Evolutionary conservation across 2,888 invertebrate species (phyloP), one percentile per base, ranked within the genome.

Genomic region (Stramonita haemastoma): DNA sequence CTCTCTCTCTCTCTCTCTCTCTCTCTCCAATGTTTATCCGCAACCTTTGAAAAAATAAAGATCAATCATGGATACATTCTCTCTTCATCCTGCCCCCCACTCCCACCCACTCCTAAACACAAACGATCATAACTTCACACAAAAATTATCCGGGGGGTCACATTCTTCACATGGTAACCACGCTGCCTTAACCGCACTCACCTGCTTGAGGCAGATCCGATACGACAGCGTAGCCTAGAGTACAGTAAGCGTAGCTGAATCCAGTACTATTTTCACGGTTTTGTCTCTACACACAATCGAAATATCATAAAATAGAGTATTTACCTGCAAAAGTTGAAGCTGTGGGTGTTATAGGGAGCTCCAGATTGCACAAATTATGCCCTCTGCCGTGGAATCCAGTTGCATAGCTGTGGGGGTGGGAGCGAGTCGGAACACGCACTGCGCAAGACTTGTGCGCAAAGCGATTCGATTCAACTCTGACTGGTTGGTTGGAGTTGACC

Each of bases 401-500:
- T 60, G 60, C 4, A 22, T 8, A 8, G 60, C 22, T 4, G 19
- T 60, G 19, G 60, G 60, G 60, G 66, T 66, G 73, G 73, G 13
- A 73, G n/a, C 73, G 73, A 73, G 73, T 73, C 73, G 22, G 73
- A n/a, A n/a, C 73, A n/a, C 73, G n/a, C n/a, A 26, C n/a, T 73
- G n/a, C 73, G 73, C 73, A n/a, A 73, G 73, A 73, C 73, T 46
- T 46, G 46, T 73, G 73, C 11, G 73, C 73, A n/a, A n/a, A n/a
- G 73, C 73, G 73, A 73, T 73, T 73, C 73, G 73, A 73, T 73
- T 73, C 73, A 73, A 73, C 73, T 73, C 73, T 73, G 73, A n/a
- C n/a, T 60, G 60, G 60, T 60, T n/a, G 73, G 73, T n/a, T 73
- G 70, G 26, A 8, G 70, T n/a, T 13, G 73, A n/a, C 26, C n/a